These are phyloP conservation scores for Gorsachius magnificus DNA, from an alignment of 2,797 vertebrate species.

Conservation along the genomic window DNA sequence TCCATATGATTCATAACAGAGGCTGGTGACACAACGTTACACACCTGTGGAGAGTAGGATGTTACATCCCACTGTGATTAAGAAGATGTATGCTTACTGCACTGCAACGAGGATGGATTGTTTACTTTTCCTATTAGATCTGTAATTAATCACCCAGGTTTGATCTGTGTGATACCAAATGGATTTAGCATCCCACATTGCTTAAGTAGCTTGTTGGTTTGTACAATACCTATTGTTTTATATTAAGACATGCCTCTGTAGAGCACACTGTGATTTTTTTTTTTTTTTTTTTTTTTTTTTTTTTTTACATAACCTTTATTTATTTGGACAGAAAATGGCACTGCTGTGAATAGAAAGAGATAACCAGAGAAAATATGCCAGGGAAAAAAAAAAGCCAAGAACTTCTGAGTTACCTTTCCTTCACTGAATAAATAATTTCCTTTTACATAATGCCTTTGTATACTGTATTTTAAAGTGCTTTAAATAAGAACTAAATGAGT, in stretches of 20 bases:
- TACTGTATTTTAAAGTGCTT: neutral
- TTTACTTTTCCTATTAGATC: constrained; percentile 72
- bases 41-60: constrained; percentile 70
- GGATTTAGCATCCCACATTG: constrained; percentile 26
- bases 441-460: neutral
- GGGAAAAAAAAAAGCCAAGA: neutral
- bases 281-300: neutral
- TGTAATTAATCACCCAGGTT: constrained; percentile 68
- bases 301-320: constrained; percentile 9
- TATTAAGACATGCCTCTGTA: neutral
- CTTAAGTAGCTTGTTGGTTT: neutral
- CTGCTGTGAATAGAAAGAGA: constrained; percentile 1
- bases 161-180: constrained; percentile 55
- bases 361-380: neutral
- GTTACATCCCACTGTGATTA: constrained; percentile 71
- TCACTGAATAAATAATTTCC: neutral
- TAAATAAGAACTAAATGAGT: neutral
- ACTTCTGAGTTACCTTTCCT: neutral
- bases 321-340: constrained; percentile 25
- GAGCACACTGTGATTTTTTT: neutral
- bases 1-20: constrained; percentile 70
- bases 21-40: constrained; percentile 61
- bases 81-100: constrained; percentile 50
- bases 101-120: constrained; percentile 52
- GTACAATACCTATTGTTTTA: neutral